A percentile compares a stretch with the other conserved stretches of the same genome.
Conservation (phyloP, 2,797 vertebrate genomes). For the Enteromius fasciolatus region DNA sequence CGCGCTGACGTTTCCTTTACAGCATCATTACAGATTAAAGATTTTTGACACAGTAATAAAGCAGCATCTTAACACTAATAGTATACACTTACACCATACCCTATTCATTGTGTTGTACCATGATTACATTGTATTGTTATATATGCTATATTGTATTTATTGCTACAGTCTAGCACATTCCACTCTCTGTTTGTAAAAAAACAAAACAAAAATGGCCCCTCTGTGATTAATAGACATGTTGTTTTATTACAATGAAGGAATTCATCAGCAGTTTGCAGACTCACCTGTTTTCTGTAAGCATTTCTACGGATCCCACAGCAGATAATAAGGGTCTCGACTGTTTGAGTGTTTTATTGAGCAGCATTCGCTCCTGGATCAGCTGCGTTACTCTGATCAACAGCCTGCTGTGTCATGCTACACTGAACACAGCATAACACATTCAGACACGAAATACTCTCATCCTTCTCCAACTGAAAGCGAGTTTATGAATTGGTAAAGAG, state of each 20-base stretch:
- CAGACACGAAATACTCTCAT: not conserved
- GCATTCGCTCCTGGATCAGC: slow-evolving; percentile 19
- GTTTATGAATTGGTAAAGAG: not conserved
- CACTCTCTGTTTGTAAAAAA: not conserved
- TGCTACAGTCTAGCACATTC: not conserved
- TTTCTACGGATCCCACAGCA: slow-evolving; percentile 51
- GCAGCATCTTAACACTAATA: not conserved
- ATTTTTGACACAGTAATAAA: not conserved
- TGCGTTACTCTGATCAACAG: not conserved
- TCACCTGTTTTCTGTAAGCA: slow-evolving; percentile 81
- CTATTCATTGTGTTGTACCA: not conserved
- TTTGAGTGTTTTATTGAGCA: not conserved
- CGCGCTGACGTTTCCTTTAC: slow-evolving; percentile 86
- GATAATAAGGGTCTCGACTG: not conserved
- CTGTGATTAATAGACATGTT: not conserved
- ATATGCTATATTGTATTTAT: not conserved
- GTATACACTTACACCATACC: no score
- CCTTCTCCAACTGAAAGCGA: not conserved
- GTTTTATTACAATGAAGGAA: not conserved
- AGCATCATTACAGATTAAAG: not conserved
- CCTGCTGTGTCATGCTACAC: slow-evolving; percentile 42
- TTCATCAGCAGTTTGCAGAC: not conserved
- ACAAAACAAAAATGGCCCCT: not conserved
- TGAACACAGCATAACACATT: not conserved
- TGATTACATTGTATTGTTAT: not conserved